phyloP scores from a whole-genome alignment of 53 echinoderm and acorn worm genomes.

The Actinopyga echinites region DNA sequence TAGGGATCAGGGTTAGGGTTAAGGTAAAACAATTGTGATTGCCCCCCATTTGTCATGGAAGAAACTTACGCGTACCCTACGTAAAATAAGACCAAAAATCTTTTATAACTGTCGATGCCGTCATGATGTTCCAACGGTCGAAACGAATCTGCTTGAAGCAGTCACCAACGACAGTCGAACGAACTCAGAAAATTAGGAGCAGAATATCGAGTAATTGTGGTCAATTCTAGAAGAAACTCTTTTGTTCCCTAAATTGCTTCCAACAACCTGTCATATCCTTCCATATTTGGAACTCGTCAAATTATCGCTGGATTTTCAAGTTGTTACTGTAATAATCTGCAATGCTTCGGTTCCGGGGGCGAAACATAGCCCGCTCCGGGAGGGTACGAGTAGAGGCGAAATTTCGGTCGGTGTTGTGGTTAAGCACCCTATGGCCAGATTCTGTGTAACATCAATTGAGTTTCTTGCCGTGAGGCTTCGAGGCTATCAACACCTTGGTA shows the following conservation, averaged over 20 bases:
- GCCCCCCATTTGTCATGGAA: too few relatives aligned
- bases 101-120: too few relatives aligned
- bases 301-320: neutral
- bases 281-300: constrained; percentile 21
- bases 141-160: too few relatives aligned
- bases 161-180: too few relatives aligned
- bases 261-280: constrained; percentile 26
- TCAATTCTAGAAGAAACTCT: constrained; percentile 12
- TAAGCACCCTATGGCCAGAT: constrained; percentile 14
- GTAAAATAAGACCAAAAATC: too few relatives aligned
- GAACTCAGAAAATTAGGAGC: too few relatives aligned
- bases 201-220: constrained; percentile 24
- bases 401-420: constrained; percentile 21
- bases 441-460: neutral
- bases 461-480: constrained; percentile 8
- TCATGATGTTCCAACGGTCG: too few relatives aligned
- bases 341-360: constrained; percentile 20
- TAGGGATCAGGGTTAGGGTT: too few relatives aligned
- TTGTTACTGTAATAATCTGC: constrained; percentile 15
- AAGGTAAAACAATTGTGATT: too few relatives aligned
- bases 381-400: neutral
- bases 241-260: constrained; percentile 30
- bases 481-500: constrained; percentile 2
- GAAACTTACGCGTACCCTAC: too few relatives aligned
- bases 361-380: constrained; percentile 34